Percentiles rank a stretch among this genome's conserved stretches.
Evolutionary conservation across 1,140 invertebrate genomes (phyloP).

Genomic region (Leptoteleia sp.): DNA sequence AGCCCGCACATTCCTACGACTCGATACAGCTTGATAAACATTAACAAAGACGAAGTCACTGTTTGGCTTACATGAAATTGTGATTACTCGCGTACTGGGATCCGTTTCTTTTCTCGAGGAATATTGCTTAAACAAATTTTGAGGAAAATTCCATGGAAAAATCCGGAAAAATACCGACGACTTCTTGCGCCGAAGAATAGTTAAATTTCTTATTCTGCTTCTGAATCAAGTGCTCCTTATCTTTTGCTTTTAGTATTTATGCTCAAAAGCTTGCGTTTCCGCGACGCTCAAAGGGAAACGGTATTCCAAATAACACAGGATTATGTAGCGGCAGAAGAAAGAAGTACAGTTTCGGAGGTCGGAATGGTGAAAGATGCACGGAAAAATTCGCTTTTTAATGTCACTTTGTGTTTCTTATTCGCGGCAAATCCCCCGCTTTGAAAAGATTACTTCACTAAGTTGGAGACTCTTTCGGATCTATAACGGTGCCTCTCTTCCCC

Average conservation of each 20-base stretch:
- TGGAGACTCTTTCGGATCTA: conserved; percentile 59
- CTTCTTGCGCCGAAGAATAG: conserved; percentile 38
- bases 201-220: conserved; percentile 60
- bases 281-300: conserved; percentile 46
- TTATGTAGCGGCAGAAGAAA: conserved; percentile 43
- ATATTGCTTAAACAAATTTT: conserved; percentile 45
- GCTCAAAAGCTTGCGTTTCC: conserved; percentile 54
- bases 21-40: no score
- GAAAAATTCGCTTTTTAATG: conserved; percentile 65
- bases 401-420: conserved; percentile 67
- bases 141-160: conserved; percentile 34
- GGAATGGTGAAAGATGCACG: conserved; percentile 46
- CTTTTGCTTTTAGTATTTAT: conserved; percentile 62
- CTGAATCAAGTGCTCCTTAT: conserved; percentile 57
- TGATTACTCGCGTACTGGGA: no score
- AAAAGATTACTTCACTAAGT: conserved; percentile 65
- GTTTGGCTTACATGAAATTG: no score
- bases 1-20: no score
- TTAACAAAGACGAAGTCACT: no score
- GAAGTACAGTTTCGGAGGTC: conserved; percentile 53
- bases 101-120: no score
- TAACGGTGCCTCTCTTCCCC: conserved; percentile 14
- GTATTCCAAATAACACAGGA: conserved; percentile 60
- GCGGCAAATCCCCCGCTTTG: conserved; percentile 61
- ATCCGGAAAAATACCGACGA: conserved; percentile 38